Evolutionary conservation across 2,888 invertebrate species (phyloP).

Genomic region (Eupithecia subumbrata): DNA sequence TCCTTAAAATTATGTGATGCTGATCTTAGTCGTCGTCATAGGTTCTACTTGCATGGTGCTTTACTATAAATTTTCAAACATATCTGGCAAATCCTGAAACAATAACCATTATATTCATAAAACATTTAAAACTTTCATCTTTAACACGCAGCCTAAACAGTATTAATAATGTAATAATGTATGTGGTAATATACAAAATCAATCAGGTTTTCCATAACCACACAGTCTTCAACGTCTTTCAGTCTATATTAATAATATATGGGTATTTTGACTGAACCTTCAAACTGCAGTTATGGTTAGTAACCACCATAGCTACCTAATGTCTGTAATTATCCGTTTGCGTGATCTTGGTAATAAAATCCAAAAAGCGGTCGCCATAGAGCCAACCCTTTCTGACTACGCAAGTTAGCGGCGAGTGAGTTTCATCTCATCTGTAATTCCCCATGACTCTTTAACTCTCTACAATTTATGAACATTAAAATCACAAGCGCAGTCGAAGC

Average conservation of each 20-base stretch:
- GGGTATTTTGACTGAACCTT: background rate
- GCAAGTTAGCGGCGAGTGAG: background rate
- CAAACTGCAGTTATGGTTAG: background rate
- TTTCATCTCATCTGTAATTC: background rate
- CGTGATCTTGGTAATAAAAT: background rate
- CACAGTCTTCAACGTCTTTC: background rate
- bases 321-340: background rate
- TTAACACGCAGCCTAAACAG: background rate
- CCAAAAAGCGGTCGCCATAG: background rate
- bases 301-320: no score
- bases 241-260: background rate
- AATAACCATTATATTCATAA: background rate
- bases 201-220: background rate
- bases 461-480: background rate
- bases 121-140: background rate
- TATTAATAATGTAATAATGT: background rate
- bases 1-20: background rate
- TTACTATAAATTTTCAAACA: background rate
- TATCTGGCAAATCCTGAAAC: constrained; percentile 1
- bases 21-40: background rate
- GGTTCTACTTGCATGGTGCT: background rate
- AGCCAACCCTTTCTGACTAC: background rate
- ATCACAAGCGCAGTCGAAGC: background rate
- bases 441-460: background rate
- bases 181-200: background rate